phyloP scores from a whole-genome alignment of 2,888 invertebrate genomes.

The Drosophila helvetica region DNA sequence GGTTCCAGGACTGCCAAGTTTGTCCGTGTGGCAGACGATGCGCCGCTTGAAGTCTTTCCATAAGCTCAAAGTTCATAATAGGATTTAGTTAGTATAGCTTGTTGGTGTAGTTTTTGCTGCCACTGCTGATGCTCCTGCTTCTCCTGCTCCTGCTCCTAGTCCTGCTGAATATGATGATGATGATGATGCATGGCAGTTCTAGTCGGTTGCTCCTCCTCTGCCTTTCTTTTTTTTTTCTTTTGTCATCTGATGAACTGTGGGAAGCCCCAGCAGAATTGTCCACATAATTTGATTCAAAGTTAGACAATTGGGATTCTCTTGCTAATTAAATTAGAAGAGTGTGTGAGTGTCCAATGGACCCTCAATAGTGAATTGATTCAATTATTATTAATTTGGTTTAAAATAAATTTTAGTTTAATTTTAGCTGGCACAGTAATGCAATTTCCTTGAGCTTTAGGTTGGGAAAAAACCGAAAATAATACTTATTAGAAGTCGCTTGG shows the following conservation, averaged over 20 bases:
- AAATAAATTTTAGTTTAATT: too few relatives aligned
- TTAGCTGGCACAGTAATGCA: too few relatives aligned
- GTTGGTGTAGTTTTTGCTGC: conserved; percentile 51
- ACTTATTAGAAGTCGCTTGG: too few relatives aligned
- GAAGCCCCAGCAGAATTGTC: background rate
- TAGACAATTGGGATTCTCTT: background rate
- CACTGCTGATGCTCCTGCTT: conserved; percentile 47
- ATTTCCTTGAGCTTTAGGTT: too few relatives aligned
- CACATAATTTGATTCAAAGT: conserved; percentile 1
- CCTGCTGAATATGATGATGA: conserved; percentile 42
- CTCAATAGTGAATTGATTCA: background rate
- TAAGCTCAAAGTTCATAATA: conserved; percentile 78
- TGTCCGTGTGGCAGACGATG: conserved; percentile 54
- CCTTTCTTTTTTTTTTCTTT: conserved; percentile 6
- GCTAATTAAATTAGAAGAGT: background rate
- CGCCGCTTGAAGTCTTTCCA: conserved; percentile 76
- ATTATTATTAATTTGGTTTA: background rate
- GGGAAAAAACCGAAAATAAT: background rate
- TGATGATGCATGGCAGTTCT: conserved; percentile 46
- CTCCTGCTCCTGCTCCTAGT: conserved; percentile 55
- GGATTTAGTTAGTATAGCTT: conserved; percentile 72
- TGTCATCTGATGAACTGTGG: conserved; percentile 25
- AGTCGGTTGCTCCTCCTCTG: conserved; percentile 21
- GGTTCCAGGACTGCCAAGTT: conserved; percentile 42
- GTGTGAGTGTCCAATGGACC: background rate